Evolutionary conservation across 2,888 invertebrate genomes (phyloP).

Genomic region (Alviniconcha strummeri): DNA sequence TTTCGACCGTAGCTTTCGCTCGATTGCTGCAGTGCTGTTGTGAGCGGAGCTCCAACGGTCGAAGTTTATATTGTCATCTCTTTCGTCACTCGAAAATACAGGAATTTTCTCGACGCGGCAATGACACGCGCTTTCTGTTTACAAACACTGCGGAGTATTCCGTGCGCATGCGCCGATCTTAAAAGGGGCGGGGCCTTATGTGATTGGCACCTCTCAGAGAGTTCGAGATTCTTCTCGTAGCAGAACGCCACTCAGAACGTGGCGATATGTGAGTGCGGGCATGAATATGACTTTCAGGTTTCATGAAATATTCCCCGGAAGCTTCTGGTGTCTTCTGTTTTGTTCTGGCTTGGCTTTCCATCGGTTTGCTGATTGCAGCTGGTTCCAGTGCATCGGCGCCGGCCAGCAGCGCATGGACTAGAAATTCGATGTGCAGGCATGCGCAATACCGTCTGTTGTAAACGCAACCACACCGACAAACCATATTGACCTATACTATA

Average conservation of each 20-base stretch:
- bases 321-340: too few species aligned
- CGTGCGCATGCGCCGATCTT: constrained; percentile 6
- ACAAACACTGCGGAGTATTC: not conserved
- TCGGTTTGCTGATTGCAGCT: too few species aligned
- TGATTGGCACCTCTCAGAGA: constrained; percentile 7
- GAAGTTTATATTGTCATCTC: not conserved
- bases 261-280: too few species aligned
- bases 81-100: not conserved
- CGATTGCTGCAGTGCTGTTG: too few species aligned
- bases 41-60: not conserved
- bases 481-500: too few species aligned
- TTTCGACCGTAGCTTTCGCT: too few species aligned
- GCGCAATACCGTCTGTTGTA: not conserved
- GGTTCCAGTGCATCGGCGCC: too few species aligned
- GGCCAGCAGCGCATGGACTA: too few species aligned
- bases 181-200: not conserved
- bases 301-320: too few species aligned
- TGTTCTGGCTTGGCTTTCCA: too few species aligned
- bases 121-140: constrained; percentile 28
- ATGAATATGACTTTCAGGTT: too few species aligned
- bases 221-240: not conserved
- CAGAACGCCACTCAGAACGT: too few species aligned
- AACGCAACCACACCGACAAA: not conserved
- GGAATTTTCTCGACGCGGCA: constrained; percentile 3
- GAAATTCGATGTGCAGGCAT: not conserved